Conservation (phyloP, 1,140 invertebrate genomes). For the Sarcophaga bullata region DNA sequence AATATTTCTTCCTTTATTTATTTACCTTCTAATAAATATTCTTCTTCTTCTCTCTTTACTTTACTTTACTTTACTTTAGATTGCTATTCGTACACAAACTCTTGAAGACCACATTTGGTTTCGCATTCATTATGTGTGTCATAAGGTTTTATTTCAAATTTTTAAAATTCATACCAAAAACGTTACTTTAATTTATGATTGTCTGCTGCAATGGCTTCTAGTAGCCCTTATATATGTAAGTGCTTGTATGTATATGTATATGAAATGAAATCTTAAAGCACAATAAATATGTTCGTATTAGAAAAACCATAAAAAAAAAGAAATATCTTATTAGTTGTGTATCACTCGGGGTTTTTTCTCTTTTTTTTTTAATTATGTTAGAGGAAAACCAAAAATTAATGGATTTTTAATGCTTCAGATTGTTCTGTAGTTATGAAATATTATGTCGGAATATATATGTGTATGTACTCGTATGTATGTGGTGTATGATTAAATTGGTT, state of each 20-base stretch:
- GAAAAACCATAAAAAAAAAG: too few species aligned
- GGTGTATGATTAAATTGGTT: too few species aligned
- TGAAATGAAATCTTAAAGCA: too few species aligned
- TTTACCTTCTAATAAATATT: neutral
- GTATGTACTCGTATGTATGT: too few species aligned
- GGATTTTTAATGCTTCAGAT: constrained; percentile 35
- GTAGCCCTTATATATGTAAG: too few species aligned
- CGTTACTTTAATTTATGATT: constrained; percentile 39
- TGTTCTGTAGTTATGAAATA: neutral
- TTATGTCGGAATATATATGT: too few species aligned
- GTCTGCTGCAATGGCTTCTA: neutral
- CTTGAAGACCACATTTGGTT: constrained; percentile 62
- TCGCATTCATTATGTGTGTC: constrained; percentile 64
- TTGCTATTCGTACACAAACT: constrained; percentile 59
- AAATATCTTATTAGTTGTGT: too few species aligned
- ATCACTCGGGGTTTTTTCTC: neutral
- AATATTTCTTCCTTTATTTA: constrained; percentile 50
- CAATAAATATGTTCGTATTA: too few species aligned
- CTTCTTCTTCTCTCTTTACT: constrained; percentile 11
- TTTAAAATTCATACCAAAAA: constrained; percentile 61
- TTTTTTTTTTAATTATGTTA: neutral
- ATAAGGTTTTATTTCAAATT: constrained; percentile 60
- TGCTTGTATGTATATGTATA: too few species aligned
- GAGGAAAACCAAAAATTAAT: constrained; percentile 36
- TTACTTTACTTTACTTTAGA: too few species aligned